Base-by-base conservation (phyloP, 1,140 invertebrate species). In the Hypsibius dujardini region DNA sequence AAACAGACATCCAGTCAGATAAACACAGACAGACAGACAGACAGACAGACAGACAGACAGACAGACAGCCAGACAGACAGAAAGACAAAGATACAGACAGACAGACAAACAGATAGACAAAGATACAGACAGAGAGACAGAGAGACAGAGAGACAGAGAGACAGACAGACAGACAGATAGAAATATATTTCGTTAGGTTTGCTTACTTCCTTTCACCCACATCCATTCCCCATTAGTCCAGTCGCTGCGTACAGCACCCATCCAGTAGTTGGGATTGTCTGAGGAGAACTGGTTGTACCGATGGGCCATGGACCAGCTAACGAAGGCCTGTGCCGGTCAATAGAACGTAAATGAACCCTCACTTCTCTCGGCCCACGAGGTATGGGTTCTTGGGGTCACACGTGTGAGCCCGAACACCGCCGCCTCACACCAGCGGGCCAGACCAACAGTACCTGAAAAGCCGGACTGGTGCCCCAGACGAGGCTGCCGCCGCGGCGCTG, bases 401-500 rank as follows among this genome's bases (percentile, higher is more conserved):
- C 28, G 28, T 28, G 28, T 28, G 28, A 28, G n/a, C 28, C 28
- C 28, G 28, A 56, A 56, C 12, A 67, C 3, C 12, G 28, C 28
- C 28, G 28, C 28, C 28, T 28, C 28, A 28, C 28, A 28, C 28
- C 28, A 56, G n/a, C 7, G 50, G 7, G 0, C 7, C 7, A 7
- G 0, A 7, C 7, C 0, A 7, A n/a, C n/a, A 56, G 7, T 67
- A 67, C 62, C 62, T 67, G 62, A 42, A 94, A 82, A 0, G 91
- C 91, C 0, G 92, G 91, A 81, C 92, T 94, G 75, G 89, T 93
- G 78, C 94, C 91, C 75, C 93, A 90, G 1, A 95, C 88, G 1
- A 95, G 79, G 0, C 88, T 88, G 1, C 91, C 90, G 3, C 85
- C 88, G 46, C 91, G 82, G 1, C 84, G 83, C 60, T 86, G 84